phyloP scores from a whole-genome alignment of 1,140 invertebrate genomes.

The Halotydeus destructor region DNA sequence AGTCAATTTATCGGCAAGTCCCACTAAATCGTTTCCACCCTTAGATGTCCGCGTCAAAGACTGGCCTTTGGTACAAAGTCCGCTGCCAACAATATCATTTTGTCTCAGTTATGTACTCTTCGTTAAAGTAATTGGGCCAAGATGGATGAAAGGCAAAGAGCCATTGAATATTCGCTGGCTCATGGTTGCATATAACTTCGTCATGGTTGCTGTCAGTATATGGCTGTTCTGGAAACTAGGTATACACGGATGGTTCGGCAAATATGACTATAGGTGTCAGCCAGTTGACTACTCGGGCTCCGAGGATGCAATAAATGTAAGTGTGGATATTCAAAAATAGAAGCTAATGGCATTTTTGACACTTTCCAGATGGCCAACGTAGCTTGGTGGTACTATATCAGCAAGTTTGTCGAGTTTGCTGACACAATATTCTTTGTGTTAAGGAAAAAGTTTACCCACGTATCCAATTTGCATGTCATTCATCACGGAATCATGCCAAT shows the following conservation, averaged over 20 bases:
- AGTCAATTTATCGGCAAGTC: too few species aligned
- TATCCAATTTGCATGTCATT: conserved; percentile 78
- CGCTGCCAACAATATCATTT: conserved; percentile 60
- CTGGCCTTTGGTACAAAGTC: conserved; percentile 74
- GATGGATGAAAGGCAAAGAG: conserved; percentile 63
- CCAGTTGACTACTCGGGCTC: conserved; percentile 19
- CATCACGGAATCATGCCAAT: conserved; percentile 90
- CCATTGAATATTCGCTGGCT: conserved; percentile 53
- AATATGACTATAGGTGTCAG: conserved; percentile 20
- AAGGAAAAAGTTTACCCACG: conserved; percentile 74
- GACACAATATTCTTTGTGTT: conserved; percentile 65
- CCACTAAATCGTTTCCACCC: conserved; percentile 22
- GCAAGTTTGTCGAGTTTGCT: conserved; percentile 27
- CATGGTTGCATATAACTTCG: conserved; percentile 54
- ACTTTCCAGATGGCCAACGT: conserved; percentile 33
- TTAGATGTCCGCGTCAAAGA: conserved; percentile 67
- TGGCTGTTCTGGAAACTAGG: conserved; percentile 14
- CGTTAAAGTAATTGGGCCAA: conserved; percentile 48
- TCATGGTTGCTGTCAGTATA: conserved; percentile 19
- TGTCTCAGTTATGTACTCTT: conserved; percentile 67
- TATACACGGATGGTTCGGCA: conserved; percentile 16
- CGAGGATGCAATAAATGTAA: conserved; percentile 17
- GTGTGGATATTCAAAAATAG: too few species aligned
- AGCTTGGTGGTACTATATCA: conserved; percentile 33
- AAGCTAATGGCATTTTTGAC: background rate